Evolutionary conservation across 2,797 vertebrate genomes (phyloP).

Genomic region (Squalus acanthias): DNA sequence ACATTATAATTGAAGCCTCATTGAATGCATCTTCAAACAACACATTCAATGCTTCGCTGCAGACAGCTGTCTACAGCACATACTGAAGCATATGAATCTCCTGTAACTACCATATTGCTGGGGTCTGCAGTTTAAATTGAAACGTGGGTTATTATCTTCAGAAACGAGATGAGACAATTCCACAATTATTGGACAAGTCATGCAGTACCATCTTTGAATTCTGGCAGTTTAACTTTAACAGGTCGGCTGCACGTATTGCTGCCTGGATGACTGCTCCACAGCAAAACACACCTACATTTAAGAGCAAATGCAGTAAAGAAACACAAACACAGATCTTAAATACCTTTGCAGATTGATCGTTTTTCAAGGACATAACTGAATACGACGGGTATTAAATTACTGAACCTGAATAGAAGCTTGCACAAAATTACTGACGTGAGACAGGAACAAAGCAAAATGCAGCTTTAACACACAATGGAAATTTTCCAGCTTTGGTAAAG

Average conservation of each 20-base stretch:
- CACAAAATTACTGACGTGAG: constrained; percentile 35
- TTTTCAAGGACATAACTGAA: constrained; percentile 45
- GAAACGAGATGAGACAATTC: not conserved
- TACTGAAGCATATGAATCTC: constrained; percentile 8
- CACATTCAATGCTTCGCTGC: not conserved
- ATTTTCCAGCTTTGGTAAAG: constrained; percentile 40
- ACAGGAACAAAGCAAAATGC: constrained; percentile 35
- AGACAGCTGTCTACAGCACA: not conserved
- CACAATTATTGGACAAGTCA: constrained; percentile 18
- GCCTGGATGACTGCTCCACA: not conserved
- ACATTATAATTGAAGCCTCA: constrained; percentile 33
- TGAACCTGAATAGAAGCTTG: constrained; percentile 39
- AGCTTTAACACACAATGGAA: constrained; percentile 28
- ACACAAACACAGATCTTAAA: constrained; percentile 16
- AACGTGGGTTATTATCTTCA: not conserved
- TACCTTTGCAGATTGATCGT: constrained; percentile 46
- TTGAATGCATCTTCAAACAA: constrained; percentile 27
- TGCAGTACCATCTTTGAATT: not conserved
- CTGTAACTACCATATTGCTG: not conserved
- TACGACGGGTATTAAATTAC: constrained; percentile 44
- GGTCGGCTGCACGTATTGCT: not conserved
- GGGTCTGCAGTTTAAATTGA: not conserved
- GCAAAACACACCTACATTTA: not conserved
- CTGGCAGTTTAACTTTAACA: not conserved
- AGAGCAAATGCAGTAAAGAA: not conserved